phyloP scores from a whole-genome alignment of 2,797 vertebrate genomes.

The Eremophila alpestris region DNA sequence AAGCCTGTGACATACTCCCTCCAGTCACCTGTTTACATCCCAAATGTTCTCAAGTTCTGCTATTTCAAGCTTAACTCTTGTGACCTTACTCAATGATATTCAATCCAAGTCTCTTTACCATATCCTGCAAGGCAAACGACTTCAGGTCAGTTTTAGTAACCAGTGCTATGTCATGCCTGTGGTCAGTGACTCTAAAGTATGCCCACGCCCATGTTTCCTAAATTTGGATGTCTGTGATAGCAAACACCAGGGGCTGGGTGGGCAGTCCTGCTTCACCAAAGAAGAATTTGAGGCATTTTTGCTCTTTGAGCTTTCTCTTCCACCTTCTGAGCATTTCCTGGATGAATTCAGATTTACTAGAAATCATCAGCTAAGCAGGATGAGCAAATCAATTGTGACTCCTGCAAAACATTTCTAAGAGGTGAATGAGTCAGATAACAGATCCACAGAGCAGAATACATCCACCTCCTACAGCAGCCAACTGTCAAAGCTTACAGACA shows the following conservation, averaged over 20 bases:
- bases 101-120: slow-evolving; percentile 33
- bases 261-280: neutral
- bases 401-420: neutral
- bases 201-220: slow-evolving; percentile 43
- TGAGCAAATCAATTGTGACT: slow-evolving; percentile 1
- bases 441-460: neutral
- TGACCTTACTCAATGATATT: slow-evolving; percentile 53
- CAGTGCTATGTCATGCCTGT: slow-evolving; percentile 57
- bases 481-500: slow-evolving; percentile 13
- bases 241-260: neutral
- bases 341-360: neutral
- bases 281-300: neutral
- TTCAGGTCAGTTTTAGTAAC: slow-evolving; percentile 55
- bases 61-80: slow-evolving; percentile 63
- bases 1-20: slow-evolving; percentile 16
- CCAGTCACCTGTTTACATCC: slow-evolving; percentile 53
- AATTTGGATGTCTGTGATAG: slow-evolving; percentile 29
- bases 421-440: slow-evolving; percentile 32
- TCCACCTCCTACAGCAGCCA: neutral
- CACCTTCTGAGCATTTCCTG: neutral
- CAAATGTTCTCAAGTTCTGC: slow-evolving; percentile 57
- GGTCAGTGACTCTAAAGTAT: slow-evolving; percentile 46
- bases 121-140: slow-evolving; percentile 49
- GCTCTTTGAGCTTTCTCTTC: neutral
- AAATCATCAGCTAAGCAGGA: neutral